phyloP scores from a whole-genome alignment of 92 coral and sea anemone species.

The Galaxea fascicularis region DNA sequence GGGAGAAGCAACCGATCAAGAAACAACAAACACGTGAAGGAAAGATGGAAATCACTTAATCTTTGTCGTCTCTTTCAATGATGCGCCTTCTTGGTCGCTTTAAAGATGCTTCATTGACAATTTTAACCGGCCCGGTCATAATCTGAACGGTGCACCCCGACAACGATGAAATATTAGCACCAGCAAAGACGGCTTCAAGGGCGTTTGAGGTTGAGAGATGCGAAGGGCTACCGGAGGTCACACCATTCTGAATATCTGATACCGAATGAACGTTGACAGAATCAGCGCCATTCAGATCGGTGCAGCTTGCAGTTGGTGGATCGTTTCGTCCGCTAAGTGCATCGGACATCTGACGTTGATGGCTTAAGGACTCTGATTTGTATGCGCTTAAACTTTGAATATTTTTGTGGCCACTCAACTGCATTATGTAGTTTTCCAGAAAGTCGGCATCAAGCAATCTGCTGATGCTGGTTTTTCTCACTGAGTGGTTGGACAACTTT shows the following conservation, averaged over 20 bases:
- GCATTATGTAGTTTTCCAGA: conserved; percentile 50
- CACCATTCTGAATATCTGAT: neutral
- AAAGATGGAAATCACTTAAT: neutral
- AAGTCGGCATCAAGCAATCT: conserved; percentile 40
- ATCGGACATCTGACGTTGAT: conserved; percentile 41
- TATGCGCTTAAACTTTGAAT: conserved; percentile 39
- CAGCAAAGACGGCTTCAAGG: neutral
- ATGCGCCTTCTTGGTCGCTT: neutral
- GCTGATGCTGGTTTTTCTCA: conserved; percentile 37
- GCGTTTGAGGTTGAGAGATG: neutral
- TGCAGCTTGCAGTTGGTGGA: too few species aligned
- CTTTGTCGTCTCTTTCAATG: conserved; percentile 13
- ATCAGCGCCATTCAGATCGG: neutral
- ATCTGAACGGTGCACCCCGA: too few species aligned
- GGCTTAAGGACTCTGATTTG: conserved; percentile 48
- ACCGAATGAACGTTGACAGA: neutral
- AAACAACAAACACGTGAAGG: too few species aligned
- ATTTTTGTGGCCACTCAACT: conserved; percentile 60
- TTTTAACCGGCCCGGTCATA: conserved; percentile 5
- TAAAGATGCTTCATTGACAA: neutral
- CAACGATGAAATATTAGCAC: neutral
- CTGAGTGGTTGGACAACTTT: conserved; percentile 45
- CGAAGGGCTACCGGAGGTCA: neutral
- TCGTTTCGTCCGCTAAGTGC: conserved; percentile 20
- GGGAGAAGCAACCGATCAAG: too few species aligned